Percentiles rank a stretch among this genome's conserved stretches.
Conservation (phyloP, 2,113 vertebrate genomes). For the Cephalopterus ornatus region DNA sequence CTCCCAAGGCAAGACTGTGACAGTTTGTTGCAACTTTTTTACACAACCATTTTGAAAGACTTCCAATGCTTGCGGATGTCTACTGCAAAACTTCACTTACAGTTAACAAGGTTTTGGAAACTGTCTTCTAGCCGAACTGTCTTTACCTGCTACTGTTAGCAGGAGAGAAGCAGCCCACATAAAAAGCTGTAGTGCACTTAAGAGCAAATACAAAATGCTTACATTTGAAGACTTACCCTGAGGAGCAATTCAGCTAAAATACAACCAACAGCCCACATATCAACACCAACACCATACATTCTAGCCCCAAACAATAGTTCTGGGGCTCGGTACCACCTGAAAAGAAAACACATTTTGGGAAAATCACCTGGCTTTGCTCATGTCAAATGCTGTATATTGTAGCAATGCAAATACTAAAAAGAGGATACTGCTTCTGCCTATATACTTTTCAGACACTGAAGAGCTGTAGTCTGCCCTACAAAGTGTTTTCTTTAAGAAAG, state of each 20-base stretch:
- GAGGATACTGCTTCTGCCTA: neutral
- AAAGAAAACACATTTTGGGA: constrained; percentile 1
- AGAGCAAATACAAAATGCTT: neutral
- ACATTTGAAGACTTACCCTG: constrained; percentile 77
- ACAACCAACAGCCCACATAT: constrained; percentile 99
- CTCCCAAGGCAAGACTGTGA: neutral
- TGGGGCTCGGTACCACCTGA: constrained; percentile 95
- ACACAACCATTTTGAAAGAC: neutral
- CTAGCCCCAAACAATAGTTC: constrained; percentile 94
- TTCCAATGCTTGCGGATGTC: neutral
- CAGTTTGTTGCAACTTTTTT: neutral
- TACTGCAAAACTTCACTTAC: neutral
- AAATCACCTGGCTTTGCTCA: neutral
- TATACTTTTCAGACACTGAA: neutral
- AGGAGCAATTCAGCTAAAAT: constrained; percentile 95
- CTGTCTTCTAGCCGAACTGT: neutral
- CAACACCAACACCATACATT: constrained; percentile 97
- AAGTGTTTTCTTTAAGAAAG: neutral
- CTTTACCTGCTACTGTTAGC: neutral
- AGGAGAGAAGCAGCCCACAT: neutral
- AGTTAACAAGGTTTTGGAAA: neutral
- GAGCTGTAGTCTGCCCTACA: neutral
- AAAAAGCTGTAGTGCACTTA: neutral
- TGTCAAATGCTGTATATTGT: neutral
- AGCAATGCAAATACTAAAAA: neutral